These are phyloP conservation scores for Clarias batrachus DNA, from an alignment of 2,113 vertebrate genomes.

Conservation along the genomic window DNA sequence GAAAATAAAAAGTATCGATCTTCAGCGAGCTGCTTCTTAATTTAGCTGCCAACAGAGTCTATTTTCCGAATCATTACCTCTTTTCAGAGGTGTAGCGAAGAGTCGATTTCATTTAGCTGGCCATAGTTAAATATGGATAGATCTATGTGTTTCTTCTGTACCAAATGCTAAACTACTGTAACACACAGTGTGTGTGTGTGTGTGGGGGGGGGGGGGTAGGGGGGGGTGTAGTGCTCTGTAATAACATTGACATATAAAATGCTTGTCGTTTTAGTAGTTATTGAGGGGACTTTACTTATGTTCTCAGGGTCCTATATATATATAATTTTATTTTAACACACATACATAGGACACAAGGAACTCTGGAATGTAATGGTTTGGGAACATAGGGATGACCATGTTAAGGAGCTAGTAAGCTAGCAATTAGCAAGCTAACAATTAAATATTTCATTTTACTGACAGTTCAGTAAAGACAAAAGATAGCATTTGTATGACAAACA, in stretches of 20 bases:
- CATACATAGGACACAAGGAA: too few relatives aligned
- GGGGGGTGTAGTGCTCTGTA: background rate
- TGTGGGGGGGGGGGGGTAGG: too few relatives aligned
- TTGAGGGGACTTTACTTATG: too few relatives aligned
- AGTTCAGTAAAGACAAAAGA: background rate
- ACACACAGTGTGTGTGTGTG: background rate
- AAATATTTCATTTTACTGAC: background rate
- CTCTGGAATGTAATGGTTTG: too few relatives aligned
- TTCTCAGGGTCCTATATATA: too few relatives aligned
- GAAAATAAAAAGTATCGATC: slow-evolving; percentile 9
- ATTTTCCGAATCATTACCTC: slow-evolving; percentile 26
- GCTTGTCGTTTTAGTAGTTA: background rate
- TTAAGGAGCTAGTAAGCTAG: background rate
- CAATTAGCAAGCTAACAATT: background rate
- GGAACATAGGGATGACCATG: too few relatives aligned
- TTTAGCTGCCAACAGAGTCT: slow-evolving; percentile 1
- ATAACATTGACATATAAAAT: background rate
- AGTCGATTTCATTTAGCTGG: slow-evolving; percentile 25
- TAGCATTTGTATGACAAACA: background rate
- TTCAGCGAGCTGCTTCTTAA: background rate
- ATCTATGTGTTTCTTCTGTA: background rate
- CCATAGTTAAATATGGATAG: slow-evolving; percentile 16
- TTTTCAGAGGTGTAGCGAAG: background rate
- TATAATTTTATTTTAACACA: too few relatives aligned
- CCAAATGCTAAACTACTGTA: too few relatives aligned